Conservation (phyloP, 1,140 invertebrate species). For the Cydia pomonella region DNA sequence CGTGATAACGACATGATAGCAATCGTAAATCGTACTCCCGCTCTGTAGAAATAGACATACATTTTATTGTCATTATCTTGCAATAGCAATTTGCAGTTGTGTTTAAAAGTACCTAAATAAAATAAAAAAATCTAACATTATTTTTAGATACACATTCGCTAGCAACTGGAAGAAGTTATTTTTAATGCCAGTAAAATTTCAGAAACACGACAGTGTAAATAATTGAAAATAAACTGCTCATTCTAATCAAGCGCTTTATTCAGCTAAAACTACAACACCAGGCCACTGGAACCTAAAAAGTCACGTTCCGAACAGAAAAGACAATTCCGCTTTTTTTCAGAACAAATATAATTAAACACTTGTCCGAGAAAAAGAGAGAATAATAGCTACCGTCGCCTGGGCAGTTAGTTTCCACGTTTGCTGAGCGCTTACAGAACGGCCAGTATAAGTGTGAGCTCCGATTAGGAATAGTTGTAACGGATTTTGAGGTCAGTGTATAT, state of each 20-base stretch:
- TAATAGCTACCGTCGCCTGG: not conserved
- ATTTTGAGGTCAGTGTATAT: not conserved
- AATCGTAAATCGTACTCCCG: too few relatives aligned
- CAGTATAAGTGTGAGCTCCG: not conserved
- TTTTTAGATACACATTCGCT: too few relatives aligned
- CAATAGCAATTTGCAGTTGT: too few relatives aligned
- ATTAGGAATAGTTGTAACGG: not conserved
- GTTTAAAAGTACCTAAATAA: too few relatives aligned
- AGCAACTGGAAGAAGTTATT: too few relatives aligned
- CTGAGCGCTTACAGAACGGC: not conserved
- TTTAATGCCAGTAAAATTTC: too few relatives aligned
- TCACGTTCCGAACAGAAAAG: not conserved
- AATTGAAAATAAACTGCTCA: not conserved
- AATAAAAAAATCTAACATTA: too few relatives aligned
- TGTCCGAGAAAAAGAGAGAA: slow-evolving; percentile 20
- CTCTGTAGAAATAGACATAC: too few relatives aligned
- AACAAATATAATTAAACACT: slow-evolving; percentile 18
- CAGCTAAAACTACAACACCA: not conserved
- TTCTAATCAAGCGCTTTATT: not conserved
- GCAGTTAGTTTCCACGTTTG: not conserved
- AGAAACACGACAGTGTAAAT: too few relatives aligned
- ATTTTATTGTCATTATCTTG: too few relatives aligned
- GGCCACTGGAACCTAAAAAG: not conserved
- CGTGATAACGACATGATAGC: too few relatives aligned
- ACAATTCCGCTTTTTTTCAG: slow-evolving; percentile 8